Base-by-base conservation (phyloP, 2,113 vertebrate species). In the Pseudorectes ferrugineus region DNA sequence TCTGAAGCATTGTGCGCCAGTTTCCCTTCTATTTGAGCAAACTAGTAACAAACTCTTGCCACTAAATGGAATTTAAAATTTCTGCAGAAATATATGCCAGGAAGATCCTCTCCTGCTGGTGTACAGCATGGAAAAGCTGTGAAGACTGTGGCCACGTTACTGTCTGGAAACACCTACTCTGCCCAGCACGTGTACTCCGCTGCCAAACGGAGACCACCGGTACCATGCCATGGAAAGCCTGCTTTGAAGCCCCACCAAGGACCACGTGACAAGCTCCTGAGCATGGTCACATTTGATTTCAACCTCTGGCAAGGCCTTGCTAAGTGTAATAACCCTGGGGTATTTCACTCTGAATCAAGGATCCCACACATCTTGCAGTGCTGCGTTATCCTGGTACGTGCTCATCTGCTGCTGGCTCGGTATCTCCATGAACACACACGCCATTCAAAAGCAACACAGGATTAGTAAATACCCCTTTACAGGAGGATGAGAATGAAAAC, bases 331-430 rank as follows among this genome's bases (percentile, higher is more conserved):
- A 95, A 36, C 29, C 49, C 79, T 65, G 65, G 42, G 67, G 38
- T 31, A 9, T 29, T 71, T 51, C 43, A 55, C 24, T 21, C 31
- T 25, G 46, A 71, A 15, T 49, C 4, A 11, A 85, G 43, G 19
- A 40, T 49, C 46, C 40, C n/a, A 40, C 25, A 11, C 0, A 0
- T 22, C 33, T 74, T 51, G 35, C 54, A 74, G 33, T 0, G 0
- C 38, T 0, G 0, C 29, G 19, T 72, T 40, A 36, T 35, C 24
- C 36, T 4, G 3, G 20, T 11, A n/a, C 1, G 1, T 48, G 42
- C 63, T 88, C 67, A 52, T 68, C 23, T 25, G 72, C 81, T 84
- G 82, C 54, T 20, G 26, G 25, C 36, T 83, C 5, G 4, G 20
- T 70, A 61, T 83, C 86, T 94, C 89, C 83, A 68, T 7, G 70